Evolutionary conservation across 2,888 invertebrate species (phyloP).

Genomic region (Polylopha cassiicola): DNA sequence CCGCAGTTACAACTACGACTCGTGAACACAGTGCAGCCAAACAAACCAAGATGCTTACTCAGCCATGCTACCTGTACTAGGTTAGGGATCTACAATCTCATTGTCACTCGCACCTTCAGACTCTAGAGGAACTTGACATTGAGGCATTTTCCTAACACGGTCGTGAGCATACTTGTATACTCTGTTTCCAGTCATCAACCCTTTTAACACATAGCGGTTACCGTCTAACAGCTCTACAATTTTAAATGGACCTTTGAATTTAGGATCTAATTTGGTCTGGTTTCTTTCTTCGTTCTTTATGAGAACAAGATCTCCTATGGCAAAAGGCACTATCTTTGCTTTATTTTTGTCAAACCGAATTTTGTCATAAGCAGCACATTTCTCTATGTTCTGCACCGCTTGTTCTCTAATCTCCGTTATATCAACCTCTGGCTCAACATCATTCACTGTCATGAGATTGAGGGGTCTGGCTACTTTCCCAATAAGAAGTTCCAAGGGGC

Average conservation of each 20-base stretch:
- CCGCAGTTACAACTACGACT: too few relatives aligned
- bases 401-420: constrained; percentile 9
- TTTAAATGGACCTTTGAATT: constrained; percentile 26
- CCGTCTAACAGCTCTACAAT: constrained; percentile 23
- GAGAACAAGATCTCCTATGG: constrained; percentile 26
- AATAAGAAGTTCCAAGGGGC: constrained; percentile 7
- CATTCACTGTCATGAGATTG: background rate
- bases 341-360: constrained; percentile 21
- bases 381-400: constrained; percentile 13
- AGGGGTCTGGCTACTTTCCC: constrained; percentile 7
- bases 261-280: constrained; percentile 27
- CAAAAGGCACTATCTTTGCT: constrained; percentile 16
- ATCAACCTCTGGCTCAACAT: constrained; percentile 8
- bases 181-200: constrained; percentile 20
- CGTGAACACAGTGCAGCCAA: too few relatives aligned
- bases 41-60: too few relatives aligned
- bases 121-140: too few relatives aligned
- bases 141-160: constrained; percentile 2
- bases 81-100: too few relatives aligned
- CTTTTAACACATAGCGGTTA: constrained; percentile 23
- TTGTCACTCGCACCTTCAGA: too few relatives aligned
- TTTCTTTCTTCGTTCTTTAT: constrained; percentile 25
- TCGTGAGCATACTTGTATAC: constrained; percentile 29
- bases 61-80: too few relatives aligned
- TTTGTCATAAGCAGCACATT: constrained; percentile 20